Base-by-base conservation (phyloP, 2,888 invertebrate genomes). In the Melanotus villosus region DNA sequence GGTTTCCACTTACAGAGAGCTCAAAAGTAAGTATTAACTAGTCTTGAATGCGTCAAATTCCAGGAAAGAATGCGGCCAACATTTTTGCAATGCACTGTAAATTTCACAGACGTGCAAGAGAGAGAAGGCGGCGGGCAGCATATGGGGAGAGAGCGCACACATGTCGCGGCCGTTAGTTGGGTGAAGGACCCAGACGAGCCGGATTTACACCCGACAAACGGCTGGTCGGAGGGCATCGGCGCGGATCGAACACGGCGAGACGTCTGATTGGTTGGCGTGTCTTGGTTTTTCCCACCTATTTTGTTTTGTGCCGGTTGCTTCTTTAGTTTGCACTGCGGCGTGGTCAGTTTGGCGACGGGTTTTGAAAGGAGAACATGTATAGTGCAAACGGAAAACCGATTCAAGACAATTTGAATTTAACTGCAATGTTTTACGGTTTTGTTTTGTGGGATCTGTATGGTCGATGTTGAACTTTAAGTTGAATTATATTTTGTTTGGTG, bases 181-280 rank as follows among this genome's bases (percentile, higher is more conserved):
- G 85, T 85, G 84, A 85, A 85, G 84, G 85, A 85, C 85, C 85
- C 85, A 85, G 85, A 85, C 85, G 79, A 81, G 77, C 80, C 82
- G 79, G 81, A 78, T 81, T 83, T 78, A 83, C 84, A 83, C 83
- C 75, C 78, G 77, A 73, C 77, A 75, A 60, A 26, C 41, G 50
- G 36, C 45, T 43, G 68, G 62, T 69, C 73, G 68, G 64, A 23
- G 47, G 41, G 43, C 52, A 65, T 75, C 77, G 75, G 67, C 54
- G 57, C 47, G 64, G 65, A 68, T 74, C 78, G 77, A 52, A 69
- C 57, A 58, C 59, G 65, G 62, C 70, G 65, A 73, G 73, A 62
- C 50, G 23, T 60, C 23, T 54, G 52, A 70, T 70, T 72, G 70
- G 72, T 23, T 26, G 16, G 45, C 50, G 56, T 34, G 50, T 52